phyloP scores from a whole-genome alignment of 2,888 invertebrate species.

The Hyles lineata region DNA sequence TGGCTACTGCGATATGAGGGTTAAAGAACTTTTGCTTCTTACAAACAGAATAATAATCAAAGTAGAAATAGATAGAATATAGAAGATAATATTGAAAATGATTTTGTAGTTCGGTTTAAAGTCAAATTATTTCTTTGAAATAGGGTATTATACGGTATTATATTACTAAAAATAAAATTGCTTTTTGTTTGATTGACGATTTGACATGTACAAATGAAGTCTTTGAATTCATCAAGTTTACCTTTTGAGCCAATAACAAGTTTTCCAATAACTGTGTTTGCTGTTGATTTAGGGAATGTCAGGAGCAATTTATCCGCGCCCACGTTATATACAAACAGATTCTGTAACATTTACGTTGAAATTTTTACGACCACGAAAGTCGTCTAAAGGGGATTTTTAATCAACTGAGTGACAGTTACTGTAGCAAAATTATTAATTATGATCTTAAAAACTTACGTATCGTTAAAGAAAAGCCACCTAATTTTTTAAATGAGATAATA shows the following conservation, averaged over 20 bases:
- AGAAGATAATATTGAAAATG: background rate
- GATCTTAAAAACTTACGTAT: too few relatives aligned
- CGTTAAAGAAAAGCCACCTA: too few relatives aligned
- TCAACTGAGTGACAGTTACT: too few relatives aligned
- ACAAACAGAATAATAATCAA: too few relatives aligned
- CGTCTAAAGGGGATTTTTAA: background rate
- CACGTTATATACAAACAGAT: background rate
- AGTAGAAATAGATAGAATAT: too few relatives aligned
- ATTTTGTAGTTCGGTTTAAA: background rate
- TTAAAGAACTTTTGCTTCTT: background rate
- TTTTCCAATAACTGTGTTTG: slow-evolving; percentile 13
- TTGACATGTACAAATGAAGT: background rate
- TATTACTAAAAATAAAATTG: too few relatives aligned
- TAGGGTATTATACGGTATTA: too few relatives aligned
- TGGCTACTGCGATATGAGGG: background rate
- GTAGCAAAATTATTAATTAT: too few relatives aligned
- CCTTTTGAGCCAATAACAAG: background rate
- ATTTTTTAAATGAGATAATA: too few relatives aligned
- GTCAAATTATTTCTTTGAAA: too few relatives aligned
- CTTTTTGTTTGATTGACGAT: background rate
- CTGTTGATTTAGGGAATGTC: background rate
- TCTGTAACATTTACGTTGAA: background rate
- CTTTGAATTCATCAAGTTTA: background rate
- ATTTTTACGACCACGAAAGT: background rate
- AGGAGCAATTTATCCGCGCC: background rate